Percentiles rank a stretch among this genome's conserved stretches.
Evolutionary conservation across 1,140 invertebrate genomes (phyloP).

Genomic region (Cyclargus thomasi): DNA sequence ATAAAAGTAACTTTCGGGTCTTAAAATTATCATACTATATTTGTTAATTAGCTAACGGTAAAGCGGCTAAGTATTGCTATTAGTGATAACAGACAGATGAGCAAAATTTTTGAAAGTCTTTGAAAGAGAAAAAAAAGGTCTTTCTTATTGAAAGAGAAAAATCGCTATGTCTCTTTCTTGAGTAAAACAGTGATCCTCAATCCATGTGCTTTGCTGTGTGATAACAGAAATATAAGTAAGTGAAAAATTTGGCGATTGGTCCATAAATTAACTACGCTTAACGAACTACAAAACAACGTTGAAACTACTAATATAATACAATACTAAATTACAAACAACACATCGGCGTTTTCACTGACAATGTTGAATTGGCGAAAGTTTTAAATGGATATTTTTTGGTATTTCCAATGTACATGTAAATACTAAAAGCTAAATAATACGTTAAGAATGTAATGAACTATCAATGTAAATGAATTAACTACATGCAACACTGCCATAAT

Average conservation of each 20-base stretch:
- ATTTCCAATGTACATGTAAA: too few relatives aligned
- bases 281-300: not conserved
- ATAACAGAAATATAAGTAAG: not conserved
- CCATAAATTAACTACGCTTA: not conserved
- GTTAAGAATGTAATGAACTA: too few relatives aligned
- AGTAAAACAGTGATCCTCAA: not conserved
- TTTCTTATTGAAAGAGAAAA: too few relatives aligned
- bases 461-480: too few relatives aligned
- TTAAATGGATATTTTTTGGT: too few relatives aligned
- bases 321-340: too few relatives aligned
- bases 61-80: not conserved
- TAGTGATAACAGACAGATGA: not conserved
- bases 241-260: not conserved
- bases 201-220: not conserved
- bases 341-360: too few relatives aligned
- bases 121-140: not conserved
- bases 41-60: not conserved
- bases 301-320: not conserved
- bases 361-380: too few relatives aligned
- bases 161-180: too few relatives aligned
- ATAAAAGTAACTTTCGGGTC: slow-evolving; percentile 8
- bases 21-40: not conserved
- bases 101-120: not conserved
- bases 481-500: too few relatives aligned
- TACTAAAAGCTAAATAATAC: too few relatives aligned